phyloP scores from a whole-genome alignment of 2,113 vertebrate species.

The Oceanodroma tethys region DNA sequence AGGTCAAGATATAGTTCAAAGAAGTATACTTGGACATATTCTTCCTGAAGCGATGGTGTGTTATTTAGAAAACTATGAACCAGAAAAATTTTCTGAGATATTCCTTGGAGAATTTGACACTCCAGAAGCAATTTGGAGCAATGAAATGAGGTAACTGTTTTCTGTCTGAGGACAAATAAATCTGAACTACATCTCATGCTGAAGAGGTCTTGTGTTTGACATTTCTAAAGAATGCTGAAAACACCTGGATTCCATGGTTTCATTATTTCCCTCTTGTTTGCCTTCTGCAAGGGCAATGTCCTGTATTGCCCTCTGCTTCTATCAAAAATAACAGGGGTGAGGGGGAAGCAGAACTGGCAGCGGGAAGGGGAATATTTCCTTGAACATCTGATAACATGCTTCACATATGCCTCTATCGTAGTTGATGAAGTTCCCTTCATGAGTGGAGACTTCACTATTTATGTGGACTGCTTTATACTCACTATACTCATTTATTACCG shows the following conservation, averaged over 20 bases:
- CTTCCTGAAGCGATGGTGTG: slow-evolving; percentile 99
- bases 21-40: slow-evolving; percentile 92
- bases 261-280: background rate
- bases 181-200: background rate
- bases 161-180: background rate
- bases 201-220: background rate
- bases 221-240: background rate
- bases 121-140: slow-evolving; percentile 99
- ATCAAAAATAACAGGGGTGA: background rate
- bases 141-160: slow-evolving; percentile 90
- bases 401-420: background rate
- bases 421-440: background rate
- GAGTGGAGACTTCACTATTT: background rate
- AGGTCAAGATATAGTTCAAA: slow-evolving; percentile 92
- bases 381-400: background rate
- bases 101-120: slow-evolving; percentile 98
- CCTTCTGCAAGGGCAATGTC: background rate
- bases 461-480: background rate
- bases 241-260: background rate
- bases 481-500: background rate
- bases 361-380: background rate
- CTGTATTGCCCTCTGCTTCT: background rate
- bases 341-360: background rate
- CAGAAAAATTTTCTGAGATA: slow-evolving; percentile 97
- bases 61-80: slow-evolving; percentile 97